Evolutionary conservation across 92 coral and sea anemone species (phyloP).

Genomic region (Heliopora coerulea): DNA sequence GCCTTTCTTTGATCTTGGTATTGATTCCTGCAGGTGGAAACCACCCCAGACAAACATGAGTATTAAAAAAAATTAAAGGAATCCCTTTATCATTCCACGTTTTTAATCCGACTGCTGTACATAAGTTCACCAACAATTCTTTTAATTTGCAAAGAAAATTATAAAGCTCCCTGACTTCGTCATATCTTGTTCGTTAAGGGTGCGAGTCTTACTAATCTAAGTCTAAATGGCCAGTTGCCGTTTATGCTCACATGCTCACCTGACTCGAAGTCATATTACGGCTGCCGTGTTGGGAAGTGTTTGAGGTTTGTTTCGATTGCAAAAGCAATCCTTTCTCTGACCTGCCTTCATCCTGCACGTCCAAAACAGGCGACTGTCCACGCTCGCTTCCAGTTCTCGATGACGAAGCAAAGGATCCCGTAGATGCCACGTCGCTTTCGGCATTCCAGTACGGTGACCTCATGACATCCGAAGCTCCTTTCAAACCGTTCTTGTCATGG

Average conservation of each 20-base stretch:
- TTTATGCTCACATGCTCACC: too few relatives aligned
- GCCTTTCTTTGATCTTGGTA: constrained; percentile 16
- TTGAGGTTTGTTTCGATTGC: neutral
- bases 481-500: neutral
- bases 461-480: neutral
- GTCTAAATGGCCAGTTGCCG: too few relatives aligned
- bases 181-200: too few relatives aligned
- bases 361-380: constrained; percentile 5
- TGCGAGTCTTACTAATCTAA: too few relatives aligned
- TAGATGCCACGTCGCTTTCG: constrained; percentile 11
- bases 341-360: neutral
- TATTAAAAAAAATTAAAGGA: neutral
- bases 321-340: neutral
- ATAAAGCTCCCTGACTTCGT: too few relatives aligned
- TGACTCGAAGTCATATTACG: constrained; percentile 48
- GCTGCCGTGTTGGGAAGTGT: constrained; percentile 54
- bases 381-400: constrained; percentile 29
- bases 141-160: too few relatives aligned
- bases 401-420: constrained; percentile 32
- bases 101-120: too few relatives aligned
- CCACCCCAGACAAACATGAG: neutral
- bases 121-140: too few relatives aligned
- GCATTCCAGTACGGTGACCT: neutral
- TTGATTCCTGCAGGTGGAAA: too few relatives aligned
- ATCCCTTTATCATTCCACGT: too few relatives aligned